Conservation (phyloP, 2,113 vertebrate species). For the Ictalurus punctatus region DNA sequence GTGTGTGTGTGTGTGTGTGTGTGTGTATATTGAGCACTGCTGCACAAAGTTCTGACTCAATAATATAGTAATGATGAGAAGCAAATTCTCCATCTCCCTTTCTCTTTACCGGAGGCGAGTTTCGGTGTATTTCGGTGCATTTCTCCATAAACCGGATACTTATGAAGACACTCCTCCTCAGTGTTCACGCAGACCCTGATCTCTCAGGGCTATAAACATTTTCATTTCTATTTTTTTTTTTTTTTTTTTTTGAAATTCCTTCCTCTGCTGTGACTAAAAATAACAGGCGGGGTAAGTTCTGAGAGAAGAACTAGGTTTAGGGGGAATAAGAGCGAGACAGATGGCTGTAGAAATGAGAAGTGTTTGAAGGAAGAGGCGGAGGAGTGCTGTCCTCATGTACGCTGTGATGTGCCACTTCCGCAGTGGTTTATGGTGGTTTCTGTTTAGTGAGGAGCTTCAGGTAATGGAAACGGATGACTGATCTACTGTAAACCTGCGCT, state of each 20-base stretch:
- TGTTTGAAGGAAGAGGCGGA: conserved; percentile 17
- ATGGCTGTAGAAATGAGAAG: conserved; percentile 24
- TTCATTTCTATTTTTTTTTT: neutral
- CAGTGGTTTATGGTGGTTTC: neutral
- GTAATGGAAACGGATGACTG: conserved; percentile 16
- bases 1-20: conserved; percentile 16
- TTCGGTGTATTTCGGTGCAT: neutral
- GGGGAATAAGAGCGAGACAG: neutral
- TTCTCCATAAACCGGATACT: conserved; percentile 11
- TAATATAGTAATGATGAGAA: conserved; percentile 6
- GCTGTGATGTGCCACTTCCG: conserved; percentile 4
- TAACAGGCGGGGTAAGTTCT: conserved; percentile 1
- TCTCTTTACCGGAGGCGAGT: neutral
- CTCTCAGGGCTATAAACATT: neutral
- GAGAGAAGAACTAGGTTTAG: conserved; percentile 1
- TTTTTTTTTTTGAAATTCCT: neutral
- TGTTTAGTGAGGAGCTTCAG: conserved; percentile 16
- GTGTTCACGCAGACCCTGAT: neutral
- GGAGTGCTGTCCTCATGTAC: neutral
- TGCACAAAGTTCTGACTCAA: neutral
- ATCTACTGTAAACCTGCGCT: neutral
- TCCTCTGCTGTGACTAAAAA: conserved; percentile 22
- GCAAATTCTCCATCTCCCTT: conserved; percentile 30
- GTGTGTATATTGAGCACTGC: neutral
- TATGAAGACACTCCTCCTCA: neutral